Conservation (phyloP, 2,113 vertebrate species). For the Pagrus major region DNA sequence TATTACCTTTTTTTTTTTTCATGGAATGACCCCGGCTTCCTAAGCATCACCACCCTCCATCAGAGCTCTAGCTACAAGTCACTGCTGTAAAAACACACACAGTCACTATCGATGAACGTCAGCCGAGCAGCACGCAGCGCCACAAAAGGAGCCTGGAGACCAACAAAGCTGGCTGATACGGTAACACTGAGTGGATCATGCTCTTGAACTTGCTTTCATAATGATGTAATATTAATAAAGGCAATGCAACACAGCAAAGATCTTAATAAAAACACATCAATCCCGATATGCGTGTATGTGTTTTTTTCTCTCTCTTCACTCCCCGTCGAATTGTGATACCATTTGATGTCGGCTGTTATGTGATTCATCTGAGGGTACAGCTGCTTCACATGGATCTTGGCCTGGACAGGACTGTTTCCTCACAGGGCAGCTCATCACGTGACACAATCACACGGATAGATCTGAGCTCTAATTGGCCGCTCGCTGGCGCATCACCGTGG, state of each 20-base stretch:
- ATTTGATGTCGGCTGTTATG: slow-evolving; percentile 72
- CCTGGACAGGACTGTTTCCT: slow-evolving; percentile 75
- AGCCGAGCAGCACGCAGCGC: slow-evolving; percentile 46
- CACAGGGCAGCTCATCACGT: slow-evolving; percentile 76
- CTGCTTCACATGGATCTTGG: slow-evolving; percentile 77
- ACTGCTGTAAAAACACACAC: slow-evolving; percentile 63
- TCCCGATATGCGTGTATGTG: slow-evolving; percentile 49
- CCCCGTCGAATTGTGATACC: slow-evolving; percentile 60
- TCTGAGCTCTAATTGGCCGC: slow-evolving; percentile 72
- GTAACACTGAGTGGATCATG: slow-evolving; percentile 44
- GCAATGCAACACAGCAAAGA: slow-evolving; percentile 68
- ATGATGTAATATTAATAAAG: slow-evolving; percentile 73
- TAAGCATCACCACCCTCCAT: slow-evolving; percentile 41
- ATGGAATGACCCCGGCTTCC: slow-evolving; percentile 47
- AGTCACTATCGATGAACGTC: slow-evolving; percentile 63
- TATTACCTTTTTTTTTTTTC: slow-evolving; percentile 59
- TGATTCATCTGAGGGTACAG: slow-evolving; percentile 76
- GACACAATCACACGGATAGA: slow-evolving; percentile 76
- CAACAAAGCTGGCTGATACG: slow-evolving; percentile 56
- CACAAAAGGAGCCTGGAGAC: slow-evolving; percentile 57
- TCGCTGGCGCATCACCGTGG: slow-evolving; percentile 54
- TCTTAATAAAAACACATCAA: slow-evolving; percentile 75
- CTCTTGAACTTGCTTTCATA: slow-evolving; percentile 66
- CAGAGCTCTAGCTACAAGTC: slow-evolving; percentile 47
- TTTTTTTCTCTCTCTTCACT: slow-evolving; percentile 41